Conservation (phyloP, 2,797 vertebrate genomes). For the Gambusia yucatana region DNA sequence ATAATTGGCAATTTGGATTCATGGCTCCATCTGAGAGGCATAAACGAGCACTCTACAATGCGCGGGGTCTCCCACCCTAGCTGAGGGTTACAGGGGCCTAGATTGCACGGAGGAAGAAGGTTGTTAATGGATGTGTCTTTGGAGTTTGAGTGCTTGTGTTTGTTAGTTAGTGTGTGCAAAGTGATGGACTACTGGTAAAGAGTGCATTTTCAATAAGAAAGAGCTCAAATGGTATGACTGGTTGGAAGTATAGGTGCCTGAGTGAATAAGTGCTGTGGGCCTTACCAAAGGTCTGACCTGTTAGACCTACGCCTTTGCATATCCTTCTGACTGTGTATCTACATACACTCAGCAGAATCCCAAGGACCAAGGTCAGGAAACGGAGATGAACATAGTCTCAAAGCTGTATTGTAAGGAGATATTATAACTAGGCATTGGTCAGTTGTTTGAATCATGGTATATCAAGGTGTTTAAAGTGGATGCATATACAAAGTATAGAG, state of each 20-base stretch:
- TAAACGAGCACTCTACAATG: conserved; percentile 76
- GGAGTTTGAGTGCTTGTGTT: conserved; percentile 60
- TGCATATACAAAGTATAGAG: not conserved
- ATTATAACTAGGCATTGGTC: not conserved
- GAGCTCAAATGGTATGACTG: conserved; percentile 48
- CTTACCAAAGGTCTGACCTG: conserved; percentile 37
- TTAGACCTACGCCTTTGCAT: conserved; percentile 29
- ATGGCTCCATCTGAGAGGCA: conserved; percentile 81
- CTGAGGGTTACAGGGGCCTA: conserved; percentile 67
- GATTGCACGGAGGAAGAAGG: conserved; percentile 63
- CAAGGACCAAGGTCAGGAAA: not conserved
- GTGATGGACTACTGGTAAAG: conserved; percentile 38
- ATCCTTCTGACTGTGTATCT: not conserved
- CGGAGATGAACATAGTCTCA: not conserved
- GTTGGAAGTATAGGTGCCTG: conserved; percentile 43
- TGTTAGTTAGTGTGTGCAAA: conserved; percentile 48
- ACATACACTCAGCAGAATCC: not conserved
- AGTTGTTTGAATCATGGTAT: not conserved
- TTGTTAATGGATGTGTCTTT: conserved; percentile 71
- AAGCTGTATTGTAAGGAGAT: not conserved
- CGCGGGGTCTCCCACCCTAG: conserved; percentile 69
- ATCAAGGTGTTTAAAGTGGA: not conserved
- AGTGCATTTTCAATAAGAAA: conserved; percentile 43
- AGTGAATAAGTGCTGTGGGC: conserved; percentile 27
- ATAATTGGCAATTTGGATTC: conserved; percentile 85